Conservation (phyloP, 2,797 vertebrate genomes). For the Podarcis siculus region DNA sequence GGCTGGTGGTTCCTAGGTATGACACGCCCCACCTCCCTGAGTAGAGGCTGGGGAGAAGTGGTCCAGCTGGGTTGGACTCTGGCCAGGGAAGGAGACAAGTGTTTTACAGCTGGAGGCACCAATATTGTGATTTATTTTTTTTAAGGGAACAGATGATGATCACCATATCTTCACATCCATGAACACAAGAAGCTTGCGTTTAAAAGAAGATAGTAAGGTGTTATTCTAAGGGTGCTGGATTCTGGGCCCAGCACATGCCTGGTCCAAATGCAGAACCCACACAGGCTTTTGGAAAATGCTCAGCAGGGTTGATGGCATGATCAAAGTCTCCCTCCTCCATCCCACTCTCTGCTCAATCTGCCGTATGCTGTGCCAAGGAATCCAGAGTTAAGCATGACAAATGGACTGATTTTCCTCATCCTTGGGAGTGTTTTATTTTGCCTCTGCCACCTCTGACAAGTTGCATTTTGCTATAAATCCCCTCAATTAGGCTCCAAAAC, state of each 20-base stretch:
- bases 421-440: constrained; percentile 62
- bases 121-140: background rate
- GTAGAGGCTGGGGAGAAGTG: background rate
- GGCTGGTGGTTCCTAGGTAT: background rate
- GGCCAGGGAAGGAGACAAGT: background rate
- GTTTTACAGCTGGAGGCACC: background rate
- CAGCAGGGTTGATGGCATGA: background rate
- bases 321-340: background rate
- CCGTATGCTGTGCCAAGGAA: rapidly evolving
- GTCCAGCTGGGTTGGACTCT: background rate
- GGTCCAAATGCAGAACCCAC: background rate
- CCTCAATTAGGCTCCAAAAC: constrained; percentile 70
- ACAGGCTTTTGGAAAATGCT: background rate
- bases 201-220: background rate
- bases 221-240: background rate
- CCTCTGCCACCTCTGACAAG: constrained; percentile 62
- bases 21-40: background rate
- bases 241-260: too few relatives aligned
- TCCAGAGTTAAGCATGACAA: constrained; percentile 57
- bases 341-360: constrained; percentile 11
- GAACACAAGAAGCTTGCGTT: background rate
- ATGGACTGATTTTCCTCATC: constrained; percentile 52
- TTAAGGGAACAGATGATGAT: background rate
- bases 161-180: background rate
- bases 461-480: constrained; percentile 73